Evolutionary conservation across 2,113 vertebrate genomes (phyloP).

Genomic region (Poeciliopsis occidentalis): DNA sequence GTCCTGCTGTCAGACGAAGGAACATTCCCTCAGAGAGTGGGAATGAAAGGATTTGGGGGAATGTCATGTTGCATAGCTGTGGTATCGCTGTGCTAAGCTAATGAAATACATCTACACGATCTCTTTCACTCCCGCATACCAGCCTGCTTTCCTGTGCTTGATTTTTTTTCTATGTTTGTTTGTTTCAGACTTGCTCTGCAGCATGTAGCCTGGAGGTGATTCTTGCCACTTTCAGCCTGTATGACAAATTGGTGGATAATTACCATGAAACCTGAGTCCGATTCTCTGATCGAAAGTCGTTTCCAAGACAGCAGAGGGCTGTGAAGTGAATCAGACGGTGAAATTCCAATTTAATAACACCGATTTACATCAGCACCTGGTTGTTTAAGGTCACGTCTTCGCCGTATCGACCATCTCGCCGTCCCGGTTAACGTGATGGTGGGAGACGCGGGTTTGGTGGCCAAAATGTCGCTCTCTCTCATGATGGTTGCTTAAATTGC

Average conservation of each 20-base stretch:
- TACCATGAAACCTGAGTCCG: constrained; percentile 35
- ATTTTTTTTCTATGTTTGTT: constrained; percentile 29
- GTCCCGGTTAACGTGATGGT: too few species aligned
- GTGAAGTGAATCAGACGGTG: constrained; percentile 20
- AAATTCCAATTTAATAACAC: constrained; percentile 10
- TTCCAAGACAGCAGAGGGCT: constrained; percentile 14
- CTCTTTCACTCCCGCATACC: neutral
- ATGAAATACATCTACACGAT: constrained; percentile 46
- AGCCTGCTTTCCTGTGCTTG: constrained; percentile 36
- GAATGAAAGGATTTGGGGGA: constrained; percentile 27
- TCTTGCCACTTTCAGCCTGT: constrained; percentile 32
- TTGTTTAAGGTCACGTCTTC: neutral
- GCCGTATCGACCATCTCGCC: too few species aligned
- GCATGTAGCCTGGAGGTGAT: constrained; percentile 24
- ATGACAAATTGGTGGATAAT: constrained; percentile 59
- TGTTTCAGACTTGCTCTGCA: constrained; percentile 18
- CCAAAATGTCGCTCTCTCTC: neutral
- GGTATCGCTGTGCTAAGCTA: constrained; percentile 45
- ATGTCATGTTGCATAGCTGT: constrained; percentile 41
- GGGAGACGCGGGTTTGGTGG: neutral
- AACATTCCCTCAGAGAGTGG: constrained; percentile 8
- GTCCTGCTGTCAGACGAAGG: constrained; percentile 25
- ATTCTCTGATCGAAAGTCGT: constrained; percentile 1
- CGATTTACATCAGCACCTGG: constrained; percentile 16
- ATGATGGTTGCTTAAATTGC: neutral